Percentiles rank a stretch among this genome's conserved stretches.
These are phyloP conservation scores for Pipistrellus pygmaeus DNA, from an alignment of 2,797 vertebrate genomes.

Conservation along the genomic window DNA sequence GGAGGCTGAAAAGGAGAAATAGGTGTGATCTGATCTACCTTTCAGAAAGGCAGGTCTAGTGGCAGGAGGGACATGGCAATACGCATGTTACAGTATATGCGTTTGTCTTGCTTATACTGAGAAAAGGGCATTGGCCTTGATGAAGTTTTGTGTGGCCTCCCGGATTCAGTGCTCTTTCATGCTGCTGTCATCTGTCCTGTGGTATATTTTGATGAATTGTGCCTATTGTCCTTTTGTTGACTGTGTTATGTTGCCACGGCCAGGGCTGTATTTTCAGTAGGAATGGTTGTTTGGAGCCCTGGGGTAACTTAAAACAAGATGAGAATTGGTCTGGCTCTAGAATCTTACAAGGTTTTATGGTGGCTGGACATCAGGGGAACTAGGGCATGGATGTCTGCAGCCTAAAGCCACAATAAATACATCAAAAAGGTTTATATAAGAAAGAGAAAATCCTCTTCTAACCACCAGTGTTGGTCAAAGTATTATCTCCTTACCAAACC, in stretches of 20 bases:
- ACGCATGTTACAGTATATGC: not conserved
- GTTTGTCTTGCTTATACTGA: not conserved
- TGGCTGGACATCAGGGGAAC: not conserved
- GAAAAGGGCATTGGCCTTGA: not conserved
- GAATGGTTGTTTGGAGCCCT: not conserved
- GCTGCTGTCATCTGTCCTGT: not conserved
- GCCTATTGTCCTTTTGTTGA: not conserved
- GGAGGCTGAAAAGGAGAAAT: not conserved
- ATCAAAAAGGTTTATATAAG: not conserved
- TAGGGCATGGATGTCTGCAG: not conserved
- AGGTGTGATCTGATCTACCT: not conserved
- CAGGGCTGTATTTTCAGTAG: conserved; percentile 7
- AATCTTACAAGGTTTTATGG: conserved; percentile 43
- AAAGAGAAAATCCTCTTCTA: conserved; percentile 6
- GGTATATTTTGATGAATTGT: not conserved
- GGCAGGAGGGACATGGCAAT: not conserved
- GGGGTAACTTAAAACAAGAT: conserved; percentile 49
- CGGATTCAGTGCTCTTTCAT: not conserved
- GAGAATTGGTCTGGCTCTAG: not conserved
- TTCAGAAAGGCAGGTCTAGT: not conserved
- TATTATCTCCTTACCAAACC: not conserved
- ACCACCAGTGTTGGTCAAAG: not conserved
- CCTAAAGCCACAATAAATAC: not conserved
- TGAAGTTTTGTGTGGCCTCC: not conserved
- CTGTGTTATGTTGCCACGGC: not conserved